Evolutionary conservation across 2,113 vertebrate species (phyloP), one percentile per base, ranked within the genome.

Genomic region (Corythaeola cristata): DNA sequence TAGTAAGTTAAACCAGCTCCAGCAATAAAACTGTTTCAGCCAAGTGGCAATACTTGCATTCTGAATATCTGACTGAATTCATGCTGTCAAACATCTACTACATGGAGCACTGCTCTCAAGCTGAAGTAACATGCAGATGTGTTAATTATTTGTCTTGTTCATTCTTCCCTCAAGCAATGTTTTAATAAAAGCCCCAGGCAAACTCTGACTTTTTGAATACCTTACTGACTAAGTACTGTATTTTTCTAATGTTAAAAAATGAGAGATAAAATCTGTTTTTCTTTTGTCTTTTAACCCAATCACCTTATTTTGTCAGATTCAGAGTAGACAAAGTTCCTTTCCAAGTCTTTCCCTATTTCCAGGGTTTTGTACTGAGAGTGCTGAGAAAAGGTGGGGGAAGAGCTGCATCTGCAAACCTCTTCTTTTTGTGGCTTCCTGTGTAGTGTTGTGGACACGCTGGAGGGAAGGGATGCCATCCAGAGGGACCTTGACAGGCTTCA

Each of bases 141-240:
- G n/a, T 76, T 95, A 94, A 94, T 94, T 93, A 91, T 85, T 91
- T 1, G 0, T 59, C 90, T 86, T 93, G 41, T 74, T 94, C 96
- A 86, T 85, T 72, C 82, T 90, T 91, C 82, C 93, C 92, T 93
- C 64, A 72, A 74, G 90, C 88, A 80, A 84, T 30, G 71, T 86
- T 97, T 83, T 96, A 94, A 95, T 74, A 82, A 95, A 88, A 92
- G 59, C 85, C 68, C 9, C 64, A 71, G 88, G 88, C 75, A 92
- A 91, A 63, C 47, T 21, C 59, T 86, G 85, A 88, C 63, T 92
- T 95, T 88, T 85, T 69, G 55, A 88, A 73, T 66, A 68, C n/a
- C 50, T 85, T 69, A 81, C 37, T 39, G 45, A 88, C 28, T 30
- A 87, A 88, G 74, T 69, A 83, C 26, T 66, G 23, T 55, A 62